Percentiles rank a stretch among this genome's conserved stretches.
Evolutionary conservation across 2,797 vertebrate species (phyloP).

Genomic region (Tadarida brasiliensis): DNA sequence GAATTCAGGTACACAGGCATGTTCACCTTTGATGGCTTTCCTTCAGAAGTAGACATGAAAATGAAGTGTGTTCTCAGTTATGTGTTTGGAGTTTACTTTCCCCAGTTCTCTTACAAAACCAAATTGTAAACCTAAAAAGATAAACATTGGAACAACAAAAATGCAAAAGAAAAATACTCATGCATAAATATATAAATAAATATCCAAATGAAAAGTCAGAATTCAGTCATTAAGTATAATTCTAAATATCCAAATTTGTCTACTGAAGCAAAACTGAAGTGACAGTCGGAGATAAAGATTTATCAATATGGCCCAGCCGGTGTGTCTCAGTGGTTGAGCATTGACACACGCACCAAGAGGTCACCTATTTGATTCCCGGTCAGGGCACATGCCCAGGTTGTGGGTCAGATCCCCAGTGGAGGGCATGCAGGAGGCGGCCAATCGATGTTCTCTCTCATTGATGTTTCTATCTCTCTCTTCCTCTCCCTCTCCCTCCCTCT

Average conservation of each 20-base stretch:
- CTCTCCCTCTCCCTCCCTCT: too few species aligned
- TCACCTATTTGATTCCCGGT: too few species aligned
- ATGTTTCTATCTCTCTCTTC: too few species aligned
- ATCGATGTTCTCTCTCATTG: too few species aligned
- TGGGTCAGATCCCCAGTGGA: too few species aligned
- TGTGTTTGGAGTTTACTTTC: not conserved
- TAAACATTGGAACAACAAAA: not conserved
- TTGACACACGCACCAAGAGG: too few species aligned
- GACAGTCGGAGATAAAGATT: not conserved
- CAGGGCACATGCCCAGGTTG: too few species aligned
- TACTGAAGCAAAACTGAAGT: not conserved
- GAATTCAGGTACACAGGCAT: not conserved
- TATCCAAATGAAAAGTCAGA: conserved; percentile 5
- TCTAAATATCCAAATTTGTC: not conserved
- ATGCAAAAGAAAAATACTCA: not conserved
- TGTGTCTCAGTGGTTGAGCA: too few species aligned
- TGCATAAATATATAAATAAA: not conserved
- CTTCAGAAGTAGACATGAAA: conserved; percentile 8
- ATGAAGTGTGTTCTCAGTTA: not conserved
- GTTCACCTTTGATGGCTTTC: not conserved
- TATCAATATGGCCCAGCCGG: not conserved
- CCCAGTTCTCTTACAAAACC: not conserved
- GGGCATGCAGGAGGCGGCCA: too few species aligned
- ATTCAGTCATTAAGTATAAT: not conserved
- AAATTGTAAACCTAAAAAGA: not conserved